Evolutionary conservation across 2,797 vertebrate genomes (phyloP), one percentile per base, ranked within the genome.

Genomic region (Cygnus olor): DNA sequence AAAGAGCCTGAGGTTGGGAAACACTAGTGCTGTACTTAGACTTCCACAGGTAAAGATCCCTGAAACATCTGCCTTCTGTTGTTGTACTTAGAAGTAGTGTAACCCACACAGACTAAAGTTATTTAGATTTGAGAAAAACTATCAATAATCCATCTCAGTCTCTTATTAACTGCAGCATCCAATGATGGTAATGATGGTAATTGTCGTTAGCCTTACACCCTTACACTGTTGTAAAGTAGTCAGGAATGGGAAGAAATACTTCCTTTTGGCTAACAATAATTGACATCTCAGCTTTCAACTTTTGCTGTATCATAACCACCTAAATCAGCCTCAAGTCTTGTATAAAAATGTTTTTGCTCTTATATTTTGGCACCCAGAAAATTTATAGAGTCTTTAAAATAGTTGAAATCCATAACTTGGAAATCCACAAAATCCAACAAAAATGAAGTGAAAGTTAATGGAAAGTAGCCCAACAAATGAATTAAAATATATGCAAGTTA

Each of bases 81-180:
- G 49, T 65, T 38, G 5, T 72, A 9, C 28, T 86, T 76, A 63
- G n/a, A 74, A 63, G 27, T 47, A 72, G 9, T 17, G 30, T 73
- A 90, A 53, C 10, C 53, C 34, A 22, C 17, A 66, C 66, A 90
- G 34, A 76, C 34, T 84, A 57, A 85, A 14, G 4, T 16, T 72
- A 6, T 80, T 93, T 89, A 69, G 40, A 40, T 81, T 72, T 91
- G 66, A 86, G 66, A 80, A 69, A 88, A 94, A 63, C 19, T 72
- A 58, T 14, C 22, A 76, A 32, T 73, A 73, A 66, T 92, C 21
- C 9, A 34, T 72, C 25, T 91, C 22, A 78, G 44, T 69, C 16
- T 76, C 51, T 80, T 64, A 60, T 64, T 73, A 89, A 71, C 27
- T 68, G 25, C 68, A 70, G 51, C 32, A 73, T 60, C 10, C 78